Conservation (phyloP, 2,113 vertebrate genomes). For the Delphinus delphis region DNA sequence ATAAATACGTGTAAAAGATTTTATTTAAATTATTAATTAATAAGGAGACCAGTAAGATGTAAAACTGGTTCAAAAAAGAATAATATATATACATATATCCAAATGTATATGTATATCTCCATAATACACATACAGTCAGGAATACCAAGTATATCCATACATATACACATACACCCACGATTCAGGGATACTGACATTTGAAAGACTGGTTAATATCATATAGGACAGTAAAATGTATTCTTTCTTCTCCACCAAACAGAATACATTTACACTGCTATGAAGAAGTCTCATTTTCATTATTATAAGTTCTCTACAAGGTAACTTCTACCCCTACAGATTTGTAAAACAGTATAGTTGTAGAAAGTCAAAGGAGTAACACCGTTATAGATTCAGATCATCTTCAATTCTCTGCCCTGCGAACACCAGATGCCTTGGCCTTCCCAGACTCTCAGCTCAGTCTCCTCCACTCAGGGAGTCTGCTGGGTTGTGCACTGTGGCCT, state of each 20-base stretch:
- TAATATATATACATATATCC: not conserved
- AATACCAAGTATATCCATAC: not conserved
- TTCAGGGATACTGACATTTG: not conserved
- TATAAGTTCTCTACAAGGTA: not conserved
- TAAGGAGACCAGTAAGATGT: not conserved
- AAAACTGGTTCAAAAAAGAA: not conserved
- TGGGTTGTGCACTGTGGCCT: not conserved
- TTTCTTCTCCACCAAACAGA: not conserved
- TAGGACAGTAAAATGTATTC: not conserved
- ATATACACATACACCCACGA: not conserved
- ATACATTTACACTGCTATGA: not conserved
- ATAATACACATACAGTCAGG: not conserved
- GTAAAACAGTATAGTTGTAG: not conserved
- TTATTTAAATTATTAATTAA: constrained; percentile 16
- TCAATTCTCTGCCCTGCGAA: not conserved
- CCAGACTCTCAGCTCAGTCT: not conserved
- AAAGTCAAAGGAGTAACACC: not conserved
- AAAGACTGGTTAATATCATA: not conserved
- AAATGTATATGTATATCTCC: too few species aligned
- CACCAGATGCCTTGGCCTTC: not conserved
- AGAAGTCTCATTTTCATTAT: not conserved
- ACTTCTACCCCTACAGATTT: not conserved
- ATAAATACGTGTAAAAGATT: not conserved
- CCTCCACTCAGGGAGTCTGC: not conserved
- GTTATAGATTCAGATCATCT: not conserved